Conservation (phyloP, 1,140 invertebrate species). For the Drosophila nasuta region DNA sequence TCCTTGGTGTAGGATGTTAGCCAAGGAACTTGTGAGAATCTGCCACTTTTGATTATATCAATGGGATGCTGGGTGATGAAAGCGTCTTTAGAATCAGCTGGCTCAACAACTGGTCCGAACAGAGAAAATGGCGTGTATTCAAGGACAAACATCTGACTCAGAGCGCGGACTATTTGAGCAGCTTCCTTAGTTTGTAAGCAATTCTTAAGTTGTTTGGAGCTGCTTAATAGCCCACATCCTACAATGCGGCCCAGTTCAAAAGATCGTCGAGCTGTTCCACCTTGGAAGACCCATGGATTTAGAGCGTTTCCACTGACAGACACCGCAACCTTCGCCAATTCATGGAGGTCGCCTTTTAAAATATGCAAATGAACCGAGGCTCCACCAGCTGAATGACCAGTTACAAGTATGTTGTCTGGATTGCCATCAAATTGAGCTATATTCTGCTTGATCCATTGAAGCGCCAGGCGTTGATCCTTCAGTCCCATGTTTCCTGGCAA, state of each 20-base stretch:
- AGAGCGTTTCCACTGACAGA: slow-evolving; percentile 65
- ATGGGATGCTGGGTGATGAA: slow-evolving; percentile 86
- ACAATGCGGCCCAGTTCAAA: slow-evolving; percentile 85
- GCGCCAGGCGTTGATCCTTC: slow-evolving; percentile 30
- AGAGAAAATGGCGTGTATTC: slow-evolving; percentile 86
- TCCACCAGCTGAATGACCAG: slow-evolving; percentile 87
- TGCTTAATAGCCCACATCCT: slow-evolving; percentile 20
- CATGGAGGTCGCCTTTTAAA: slow-evolving; percentile 84
- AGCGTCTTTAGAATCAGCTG: slow-evolving; percentile 58
- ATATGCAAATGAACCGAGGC: slow-evolving; percentile 88
- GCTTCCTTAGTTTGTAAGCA: slow-evolving; percentile 86
- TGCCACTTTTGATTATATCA: slow-evolving; percentile 85
- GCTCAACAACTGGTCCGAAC: slow-evolving; percentile 87
- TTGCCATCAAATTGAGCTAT: slow-evolving; percentile 79
- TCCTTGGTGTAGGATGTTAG: slow-evolving; percentile 85
- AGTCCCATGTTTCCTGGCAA: slow-evolving; percentile 20
- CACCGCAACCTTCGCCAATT: slow-evolving; percentile 51
- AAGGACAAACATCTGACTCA: slow-evolving; percentile 70
- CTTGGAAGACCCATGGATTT: slow-evolving; percentile 81
- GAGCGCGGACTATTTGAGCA: slow-evolving; percentile 36
- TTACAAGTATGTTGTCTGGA: slow-evolving; percentile 86
- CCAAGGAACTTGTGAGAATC: slow-evolving; percentile 86
- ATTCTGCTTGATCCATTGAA: slow-evolving; percentile 33
- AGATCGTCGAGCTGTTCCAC: slow-evolving; percentile 86
- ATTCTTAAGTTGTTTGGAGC: slow-evolving; percentile 85